Percentiles rank a stretch among this genome's conserved stretches.
phyloP scores from a whole-genome alignment of 1,140 invertebrate genomes.

The Drosophila mayri region DNA sequence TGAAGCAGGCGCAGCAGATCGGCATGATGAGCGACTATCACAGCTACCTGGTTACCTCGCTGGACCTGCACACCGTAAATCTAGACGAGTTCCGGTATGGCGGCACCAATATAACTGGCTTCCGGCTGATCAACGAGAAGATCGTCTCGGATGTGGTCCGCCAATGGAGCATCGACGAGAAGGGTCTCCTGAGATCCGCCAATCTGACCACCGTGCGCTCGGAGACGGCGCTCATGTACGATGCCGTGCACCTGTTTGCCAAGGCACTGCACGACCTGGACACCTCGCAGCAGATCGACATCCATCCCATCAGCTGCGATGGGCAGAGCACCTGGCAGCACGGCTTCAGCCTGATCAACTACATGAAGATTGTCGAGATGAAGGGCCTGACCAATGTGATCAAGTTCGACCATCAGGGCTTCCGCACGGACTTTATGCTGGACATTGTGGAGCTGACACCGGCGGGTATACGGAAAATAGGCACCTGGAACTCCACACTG shows the following conservation, averaged over 20 bases:
- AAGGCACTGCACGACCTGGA: slow-evolving; percentile 96
- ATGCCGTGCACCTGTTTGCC: slow-evolving; percentile 97
- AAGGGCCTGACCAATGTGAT: slow-evolving; percentile 96
- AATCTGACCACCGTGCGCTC: slow-evolving; percentile 88
- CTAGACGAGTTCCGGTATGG: slow-evolving; percentile 97
- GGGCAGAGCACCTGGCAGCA: slow-evolving; percentile 96
- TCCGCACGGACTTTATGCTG: slow-evolving; percentile 95
- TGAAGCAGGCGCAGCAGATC: slow-evolving; percentile 97
- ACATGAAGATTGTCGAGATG: slow-evolving; percentile 98
- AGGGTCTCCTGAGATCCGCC: slow-evolving; percentile 73
- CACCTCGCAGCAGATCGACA: slow-evolving; percentile 94
- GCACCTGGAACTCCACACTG: slow-evolving; percentile 93
- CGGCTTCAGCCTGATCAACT: slow-evolving; percentile 97
- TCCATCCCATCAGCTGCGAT: slow-evolving; percentile 95
- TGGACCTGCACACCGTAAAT: slow-evolving; percentile 95
- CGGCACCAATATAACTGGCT: slow-evolving; percentile 96
- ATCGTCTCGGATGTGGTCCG: slow-evolving; percentile 90
- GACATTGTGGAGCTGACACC: slow-evolving; percentile 95
- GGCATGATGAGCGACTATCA: slow-evolving; percentile 98
- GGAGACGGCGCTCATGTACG: slow-evolving; percentile 97
- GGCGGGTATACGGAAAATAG: slow-evolving; percentile 92
- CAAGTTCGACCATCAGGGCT: slow-evolving; percentile 97
- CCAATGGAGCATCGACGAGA: slow-evolving; percentile 88
- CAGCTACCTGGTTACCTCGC: slow-evolving; percentile 95
- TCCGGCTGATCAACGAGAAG: slow-evolving; percentile 88